A percentile compares a stretch with the other conserved stretches of the same genome.
Conservation (phyloP, 2,888 invertebrate genomes). For the Heliconius ethilla region DNA sequence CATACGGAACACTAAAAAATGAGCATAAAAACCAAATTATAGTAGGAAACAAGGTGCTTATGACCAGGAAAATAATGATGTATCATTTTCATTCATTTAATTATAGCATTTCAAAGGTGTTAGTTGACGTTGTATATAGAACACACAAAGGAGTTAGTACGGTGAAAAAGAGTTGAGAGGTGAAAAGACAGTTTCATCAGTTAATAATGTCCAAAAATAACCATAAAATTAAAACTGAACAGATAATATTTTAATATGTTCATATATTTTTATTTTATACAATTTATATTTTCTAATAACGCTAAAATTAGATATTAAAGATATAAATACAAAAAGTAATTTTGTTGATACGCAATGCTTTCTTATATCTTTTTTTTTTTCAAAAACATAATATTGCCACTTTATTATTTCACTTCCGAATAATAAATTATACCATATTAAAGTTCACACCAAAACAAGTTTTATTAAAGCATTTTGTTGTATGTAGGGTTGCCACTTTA, state of each 20-base stretch:
- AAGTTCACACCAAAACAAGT: slow-evolving; percentile 29
- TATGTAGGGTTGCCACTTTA: not conserved
- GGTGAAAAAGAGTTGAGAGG: too few relatives aligned
- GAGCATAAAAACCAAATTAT: too few relatives aligned
- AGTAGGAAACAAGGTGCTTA: too few relatives aligned
- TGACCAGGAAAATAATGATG: too few relatives aligned
- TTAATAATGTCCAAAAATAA: not conserved
- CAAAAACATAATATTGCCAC: not conserved
- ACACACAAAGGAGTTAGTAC: too few relatives aligned
- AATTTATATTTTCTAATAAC: too few relatives aligned
- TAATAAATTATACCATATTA: slow-evolving; percentile 25
- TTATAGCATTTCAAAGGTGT: too few relatives aligned
- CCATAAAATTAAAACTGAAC: not conserved
- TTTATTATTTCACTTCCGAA: slow-evolving; percentile 24
- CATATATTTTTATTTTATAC: too few relatives aligned
- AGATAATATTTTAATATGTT: not conserved
- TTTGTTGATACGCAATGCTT: not conserved
- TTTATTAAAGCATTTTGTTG: slow-evolving; percentile 25
- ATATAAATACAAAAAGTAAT: slow-evolving; percentile 1
- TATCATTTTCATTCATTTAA: too few relatives aligned
- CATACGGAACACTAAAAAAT: too few relatives aligned
- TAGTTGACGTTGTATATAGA: too few relatives aligned
- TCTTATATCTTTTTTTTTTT: not conserved
- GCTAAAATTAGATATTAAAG: not conserved
- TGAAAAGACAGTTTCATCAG: not conserved